phyloP scores from a whole-genome alignment of 2,888 invertebrate species.

The Rapana venosa region DNA sequence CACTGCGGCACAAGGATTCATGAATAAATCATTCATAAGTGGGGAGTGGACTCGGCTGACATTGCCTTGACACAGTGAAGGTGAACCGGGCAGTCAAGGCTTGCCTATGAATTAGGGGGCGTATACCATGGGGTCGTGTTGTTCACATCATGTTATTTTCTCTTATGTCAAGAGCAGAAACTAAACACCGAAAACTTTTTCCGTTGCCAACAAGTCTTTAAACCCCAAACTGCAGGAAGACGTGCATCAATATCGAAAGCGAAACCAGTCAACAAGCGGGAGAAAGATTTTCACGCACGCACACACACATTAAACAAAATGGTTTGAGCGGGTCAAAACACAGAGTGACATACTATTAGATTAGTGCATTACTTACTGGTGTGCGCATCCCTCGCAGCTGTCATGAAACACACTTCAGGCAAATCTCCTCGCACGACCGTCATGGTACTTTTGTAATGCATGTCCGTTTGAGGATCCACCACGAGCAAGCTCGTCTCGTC shows the following conservation, averaged over 20 bases:
- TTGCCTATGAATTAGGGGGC: background rate
- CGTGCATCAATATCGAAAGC: background rate
- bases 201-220: background rate
- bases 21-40: no score
- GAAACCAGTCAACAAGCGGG: background rate
- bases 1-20: no score
- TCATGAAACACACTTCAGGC: conserved; percentile 54
- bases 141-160: background rate
- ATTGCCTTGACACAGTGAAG: background rate
- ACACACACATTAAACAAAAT: no score
- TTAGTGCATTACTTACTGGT: background rate
- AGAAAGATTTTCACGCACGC: background rate
- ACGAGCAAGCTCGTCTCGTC: conserved; percentile 94
- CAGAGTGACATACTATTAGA: background rate
- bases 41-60: background rate
- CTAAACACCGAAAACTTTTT: background rate
- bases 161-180: background rate
- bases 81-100: background rate
- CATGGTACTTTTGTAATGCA: conserved; percentile 84
- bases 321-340: background rate
- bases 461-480: conserved; percentile 87
- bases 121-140: background rate
- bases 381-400: background rate
- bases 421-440: conserved; percentile 68
- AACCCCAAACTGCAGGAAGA: background rate